These are phyloP conservation scores for Aporophyla nigra DNA, from an alignment of 2,888 invertebrate species.

Conservation along the genomic window DNA sequence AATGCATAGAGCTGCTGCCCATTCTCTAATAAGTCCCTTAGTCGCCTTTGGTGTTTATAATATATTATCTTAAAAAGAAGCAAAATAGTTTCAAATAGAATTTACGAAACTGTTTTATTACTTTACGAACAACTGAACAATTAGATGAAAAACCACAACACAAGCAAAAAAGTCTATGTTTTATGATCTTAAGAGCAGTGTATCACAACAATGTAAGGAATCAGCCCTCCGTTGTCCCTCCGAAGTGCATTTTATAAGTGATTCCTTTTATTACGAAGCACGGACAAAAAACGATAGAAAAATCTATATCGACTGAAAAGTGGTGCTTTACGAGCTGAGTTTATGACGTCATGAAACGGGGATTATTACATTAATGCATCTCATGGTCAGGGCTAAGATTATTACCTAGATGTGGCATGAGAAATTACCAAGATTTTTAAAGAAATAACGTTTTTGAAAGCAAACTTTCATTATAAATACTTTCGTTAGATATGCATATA, in stretches of 20 bases:
- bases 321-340: slow-evolving; percentile 85
- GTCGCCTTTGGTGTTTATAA: too few relatives aligned
- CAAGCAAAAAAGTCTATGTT: background rate
- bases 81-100: background rate
- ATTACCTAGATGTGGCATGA: slow-evolving; percentile 33
- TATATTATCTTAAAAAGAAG: background rate
- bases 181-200: slow-evolving; percentile 61
- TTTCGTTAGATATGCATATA: background rate
- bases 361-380: slow-evolving; percentile 83
- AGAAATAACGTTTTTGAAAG: background rate
- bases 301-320: slow-evolving; percentile 85
- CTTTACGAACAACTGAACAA: background rate
- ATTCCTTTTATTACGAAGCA: slow-evolving; percentile 89
- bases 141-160: background rate
- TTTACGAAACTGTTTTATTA: background rate
- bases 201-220: slow-evolving; percentile 74
- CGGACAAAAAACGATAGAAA: slow-evolving; percentile 78
- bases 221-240: slow-evolving; percentile 74
- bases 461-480: background rate
- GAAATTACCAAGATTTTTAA: background rate
- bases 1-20: too few relatives aligned
- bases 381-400: slow-evolving; percentile 65
- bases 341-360: slow-evolving; percentile 84
- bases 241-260: slow-evolving; percentile 88
- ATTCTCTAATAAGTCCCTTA: too few relatives aligned